phyloP scores from a whole-genome alignment of 2,888 invertebrate genomes.

The Omphaloscelis lunosa region DNA sequence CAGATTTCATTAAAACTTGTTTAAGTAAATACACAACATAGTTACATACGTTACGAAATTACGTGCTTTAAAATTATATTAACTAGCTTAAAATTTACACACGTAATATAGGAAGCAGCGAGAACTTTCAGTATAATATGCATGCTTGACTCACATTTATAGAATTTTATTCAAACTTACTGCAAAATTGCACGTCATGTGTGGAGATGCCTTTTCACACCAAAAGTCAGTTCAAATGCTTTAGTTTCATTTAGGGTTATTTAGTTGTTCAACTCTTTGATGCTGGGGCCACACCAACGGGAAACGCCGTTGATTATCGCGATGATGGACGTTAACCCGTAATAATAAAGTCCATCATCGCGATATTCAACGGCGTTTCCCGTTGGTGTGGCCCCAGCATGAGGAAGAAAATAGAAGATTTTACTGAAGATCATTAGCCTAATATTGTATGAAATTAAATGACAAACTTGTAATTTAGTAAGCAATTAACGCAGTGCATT shows the following conservation, averaged over 20 bases:
- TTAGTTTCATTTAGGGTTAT: constrained; percentile 42
- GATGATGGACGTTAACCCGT: too few species aligned
- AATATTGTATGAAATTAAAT: neutral
- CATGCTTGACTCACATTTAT: constrained; percentile 59
- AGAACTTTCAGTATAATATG: constrained; percentile 49
- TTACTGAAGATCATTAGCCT: neutral
- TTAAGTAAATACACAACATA: neutral
- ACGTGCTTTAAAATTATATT: constrained; percentile 21
- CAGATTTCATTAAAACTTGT: neutral
- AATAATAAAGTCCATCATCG: too few species aligned
- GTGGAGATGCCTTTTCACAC: constrained; percentile 51
- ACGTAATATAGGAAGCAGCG: constrained; percentile 21
- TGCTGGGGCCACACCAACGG: too few species aligned
- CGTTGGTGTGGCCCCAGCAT: too few species aligned
- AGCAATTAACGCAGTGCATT: constrained; percentile 2
- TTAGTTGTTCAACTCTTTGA: constrained; percentile 33
- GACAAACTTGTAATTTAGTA: neutral
- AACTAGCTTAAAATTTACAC: constrained; percentile 29
- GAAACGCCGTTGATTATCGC: too few species aligned
- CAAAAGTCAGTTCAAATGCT: constrained; percentile 52
- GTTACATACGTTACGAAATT: constrained; percentile 17
- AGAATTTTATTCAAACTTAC: constrained; percentile 59
- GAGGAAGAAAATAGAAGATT: neutral
- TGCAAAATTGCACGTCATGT: constrained; percentile 47
- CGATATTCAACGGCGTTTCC: too few species aligned